Evolutionary conservation across 2,797 vertebrate species (phyloP), one percentile per base, ranked within the genome.

Genomic region (Triplophysa bombifrons): DNA sequence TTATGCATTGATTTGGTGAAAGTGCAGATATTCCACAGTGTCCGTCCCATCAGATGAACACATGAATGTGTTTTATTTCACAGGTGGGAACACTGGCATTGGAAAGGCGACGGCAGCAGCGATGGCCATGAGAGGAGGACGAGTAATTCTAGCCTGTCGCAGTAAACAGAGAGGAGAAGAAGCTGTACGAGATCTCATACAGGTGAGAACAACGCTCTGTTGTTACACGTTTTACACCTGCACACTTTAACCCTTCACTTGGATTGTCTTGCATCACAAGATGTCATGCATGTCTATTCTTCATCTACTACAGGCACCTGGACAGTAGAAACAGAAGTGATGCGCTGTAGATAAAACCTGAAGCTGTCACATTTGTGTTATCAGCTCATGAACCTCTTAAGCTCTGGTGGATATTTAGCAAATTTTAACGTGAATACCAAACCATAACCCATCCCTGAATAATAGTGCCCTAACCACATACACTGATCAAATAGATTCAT

Each of bases 41-140:
- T 44, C 2, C 11, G 41, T 44, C 10, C 8, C 8, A 44, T 44
- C 8, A 44, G 41, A 55, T 55, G 51, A 19, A 13, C 51, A 19
- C 16, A 50, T 50, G 13, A 14, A 48, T 51, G 14, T 51, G 4
- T 30, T 34, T 61, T 17, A 25, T 63, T 17, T 34, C 3, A 30
- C 20, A 83, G 82, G 82, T 7, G 74, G 78, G 3, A 83, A 83
- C 55, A 80, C 78, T 12, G 82, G 82, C 30, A 83, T 83, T 27
- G 82, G 78, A 13, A 80, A 73, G 25, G 48, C 78, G 19, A 83
- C 82, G 1, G 74, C 82, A 3, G 14, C 71, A 30, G 73, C 7
- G 38, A 6, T 83, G 46, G 82, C 78, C 0, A 2, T 11, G 7
- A 83, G 73, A 66, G 82, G 82, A 53, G 78, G 51, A 0, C 27